Percentiles rank a stretch among this genome's conserved stretches.
Evolutionary conservation across 2,113 vertebrate genomes (phyloP).

Genomic region (Corydoras sp.): DNA sequence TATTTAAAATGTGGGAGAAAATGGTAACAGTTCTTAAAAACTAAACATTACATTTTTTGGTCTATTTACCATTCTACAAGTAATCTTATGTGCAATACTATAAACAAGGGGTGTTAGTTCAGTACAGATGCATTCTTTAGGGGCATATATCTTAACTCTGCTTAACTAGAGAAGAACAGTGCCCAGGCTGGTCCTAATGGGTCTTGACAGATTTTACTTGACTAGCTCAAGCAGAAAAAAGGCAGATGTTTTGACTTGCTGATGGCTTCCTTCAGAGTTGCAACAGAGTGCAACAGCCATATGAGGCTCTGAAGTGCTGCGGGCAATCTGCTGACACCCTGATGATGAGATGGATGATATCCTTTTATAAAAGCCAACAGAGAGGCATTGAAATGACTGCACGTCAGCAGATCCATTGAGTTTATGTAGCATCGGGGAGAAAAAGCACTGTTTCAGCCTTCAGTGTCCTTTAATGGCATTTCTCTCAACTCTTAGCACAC

Average conservation of each 20-base stretch:
- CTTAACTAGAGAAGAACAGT: not conserved
- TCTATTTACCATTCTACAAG: too few species aligned
- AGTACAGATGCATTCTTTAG: constrained; percentile 17
- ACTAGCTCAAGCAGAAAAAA: constrained; percentile 19
- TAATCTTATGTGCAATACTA: not conserved
- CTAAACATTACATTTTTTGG: too few species aligned
- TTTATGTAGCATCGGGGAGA: constrained; percentile 31
- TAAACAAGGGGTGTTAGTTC: constrained; percentile 1
- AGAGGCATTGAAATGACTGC: constrained; percentile 31
- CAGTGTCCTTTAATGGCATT: constrained; percentile 24
- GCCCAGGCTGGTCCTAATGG: constrained; percentile 11
- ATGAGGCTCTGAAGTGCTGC: constrained; percentile 14
- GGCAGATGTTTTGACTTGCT: constrained; percentile 1
- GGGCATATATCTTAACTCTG: constrained; percentile 3
- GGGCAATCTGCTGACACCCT: constrained; percentile 25
- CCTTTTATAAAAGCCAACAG: constrained; percentile 23
- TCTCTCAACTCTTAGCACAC: constrained; percentile 28
- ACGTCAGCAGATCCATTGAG: constrained; percentile 39
- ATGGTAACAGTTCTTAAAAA: too few species aligned
- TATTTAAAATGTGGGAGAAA: too few species aligned
- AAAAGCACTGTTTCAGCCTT: not conserved
- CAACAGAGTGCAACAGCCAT: constrained; percentile 2
- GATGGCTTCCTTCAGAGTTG: constrained; percentile 22
- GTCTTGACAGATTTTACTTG: constrained; percentile 26
- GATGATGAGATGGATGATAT: constrained; percentile 35